These are phyloP conservation scores for Craniophora ligustri DNA, from an alignment of 2,888 invertebrate genomes.

Conservation along the genomic window DNA sequence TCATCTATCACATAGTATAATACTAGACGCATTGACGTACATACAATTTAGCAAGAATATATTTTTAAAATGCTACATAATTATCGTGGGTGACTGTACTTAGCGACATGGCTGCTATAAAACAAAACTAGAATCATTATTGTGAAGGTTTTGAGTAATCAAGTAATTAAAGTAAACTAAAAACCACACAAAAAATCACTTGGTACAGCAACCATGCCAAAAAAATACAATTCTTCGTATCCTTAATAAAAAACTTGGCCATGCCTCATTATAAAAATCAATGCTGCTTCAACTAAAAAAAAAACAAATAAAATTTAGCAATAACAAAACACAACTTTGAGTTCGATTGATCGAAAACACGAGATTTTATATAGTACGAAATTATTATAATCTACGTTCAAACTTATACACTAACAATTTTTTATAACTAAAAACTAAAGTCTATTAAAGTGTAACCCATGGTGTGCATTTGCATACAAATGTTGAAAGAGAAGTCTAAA, in stretches of 20 bases:
- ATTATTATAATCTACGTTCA: conserved; percentile 46
- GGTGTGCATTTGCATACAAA: not conserved
- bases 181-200: conserved; percentile 16
- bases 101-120: conserved; percentile 21
- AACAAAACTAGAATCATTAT: conserved; percentile 9
- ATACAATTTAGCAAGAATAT: conserved; percentile 9
- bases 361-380: conserved; percentile 46
- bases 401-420: conserved; percentile 55
- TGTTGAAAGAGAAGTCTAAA: too few species aligned
- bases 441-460: conserved; percentile 32
- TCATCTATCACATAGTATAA: not conserved
- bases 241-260: conserved; percentile 44
- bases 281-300: conserved; percentile 36
- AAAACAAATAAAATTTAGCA: conserved; percentile 67
- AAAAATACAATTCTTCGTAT: conserved; percentile 28
- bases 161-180: conserved; percentile 27
- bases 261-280: conserved; percentile 47
- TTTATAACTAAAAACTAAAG: conserved; percentile 44
- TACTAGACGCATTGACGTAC: conserved; percentile 1
- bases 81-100: conserved; percentile 22
- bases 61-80: conserved; percentile 17
- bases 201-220: conserved; percentile 28
- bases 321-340: conserved; percentile 67
- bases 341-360: conserved; percentile 51
- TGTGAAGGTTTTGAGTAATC: conserved; percentile 38